phyloP scores from a whole-genome alignment of 2,113 vertebrate genomes.

The Toxotes jaculatrix region DNA sequence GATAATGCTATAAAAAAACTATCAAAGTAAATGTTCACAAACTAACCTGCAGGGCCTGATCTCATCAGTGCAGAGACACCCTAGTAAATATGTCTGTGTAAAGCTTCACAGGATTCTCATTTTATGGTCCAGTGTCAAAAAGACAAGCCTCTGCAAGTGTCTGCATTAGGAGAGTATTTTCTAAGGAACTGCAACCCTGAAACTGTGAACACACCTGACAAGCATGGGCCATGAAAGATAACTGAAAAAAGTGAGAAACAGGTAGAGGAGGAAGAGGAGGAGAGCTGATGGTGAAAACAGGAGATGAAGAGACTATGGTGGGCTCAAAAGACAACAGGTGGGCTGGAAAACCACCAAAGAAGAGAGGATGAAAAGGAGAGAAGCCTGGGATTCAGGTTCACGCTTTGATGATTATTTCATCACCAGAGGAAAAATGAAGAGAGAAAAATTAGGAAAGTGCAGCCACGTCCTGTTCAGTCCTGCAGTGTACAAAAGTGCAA shows the following conservation, averaged over 20 bases:
- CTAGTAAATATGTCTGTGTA: not conserved
- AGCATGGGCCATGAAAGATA: not conserved
- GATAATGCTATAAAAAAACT: not conserved
- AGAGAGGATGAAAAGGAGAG: not conserved
- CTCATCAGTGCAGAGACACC: not conserved
- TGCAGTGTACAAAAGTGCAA: not conserved
- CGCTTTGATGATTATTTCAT: conserved; percentile 21
- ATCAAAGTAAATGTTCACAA: not conserved
- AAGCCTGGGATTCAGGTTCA: not conserved
- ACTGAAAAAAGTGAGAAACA: not conserved
- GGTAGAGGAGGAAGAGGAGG: not conserved
- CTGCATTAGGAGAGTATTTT: not conserved
- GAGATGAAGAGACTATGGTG: not conserved
- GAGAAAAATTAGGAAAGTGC: not conserved
- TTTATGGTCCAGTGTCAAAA: not conserved
- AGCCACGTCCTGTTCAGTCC: not conserved
- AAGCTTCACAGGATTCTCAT: not conserved
- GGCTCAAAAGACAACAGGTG: conserved; percentile 1
- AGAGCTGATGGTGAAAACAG: not conserved
- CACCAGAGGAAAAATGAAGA: not conserved
- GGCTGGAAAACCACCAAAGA: not conserved
- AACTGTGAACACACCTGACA: conserved; percentile 20
- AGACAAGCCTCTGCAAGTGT: conserved; percentile 3
- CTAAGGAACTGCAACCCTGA: not conserved
- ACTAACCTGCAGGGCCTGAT: not conserved